phyloP scores from a whole-genome alignment of 2,797 vertebrate genomes.

The Parauchenoglanis ngamensis region DNA sequence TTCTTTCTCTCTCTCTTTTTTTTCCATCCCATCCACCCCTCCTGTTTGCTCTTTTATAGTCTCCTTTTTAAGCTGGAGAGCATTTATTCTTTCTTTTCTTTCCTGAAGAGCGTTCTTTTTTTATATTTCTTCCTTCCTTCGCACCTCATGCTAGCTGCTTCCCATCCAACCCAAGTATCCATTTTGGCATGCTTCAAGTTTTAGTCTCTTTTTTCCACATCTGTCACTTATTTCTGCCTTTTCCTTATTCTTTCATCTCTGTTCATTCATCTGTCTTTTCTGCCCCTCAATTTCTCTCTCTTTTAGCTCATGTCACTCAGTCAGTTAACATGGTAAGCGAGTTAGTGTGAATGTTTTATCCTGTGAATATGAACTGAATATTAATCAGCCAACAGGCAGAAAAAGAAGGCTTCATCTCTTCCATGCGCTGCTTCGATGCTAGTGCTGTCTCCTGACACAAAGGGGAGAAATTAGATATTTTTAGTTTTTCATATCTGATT shows the following conservation, averaged over 20 bases:
- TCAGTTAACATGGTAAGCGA: constrained; percentile 47
- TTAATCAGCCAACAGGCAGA: constrained; percentile 50
- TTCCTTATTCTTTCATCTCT: background rate
- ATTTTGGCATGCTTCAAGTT: background rate
- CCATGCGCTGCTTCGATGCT: constrained; percentile 53
- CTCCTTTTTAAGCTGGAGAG: constrained; percentile 22
- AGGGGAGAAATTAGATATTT: constrained; percentile 69
- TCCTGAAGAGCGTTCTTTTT: constrained; percentile 4
- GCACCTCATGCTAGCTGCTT: constrained; percentile 9
- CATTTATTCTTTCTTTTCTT: constrained; percentile 28
- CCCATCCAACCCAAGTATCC: background rate
- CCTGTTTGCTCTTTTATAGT: constrained; percentile 32
- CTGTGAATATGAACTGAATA: constrained; percentile 61
- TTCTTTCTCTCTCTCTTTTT: constrained; percentile 20
- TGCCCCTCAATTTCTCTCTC: constrained; percentile 42
- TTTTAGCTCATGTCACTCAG: constrained; percentile 63
- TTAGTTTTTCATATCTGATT: constrained; percentile 76
- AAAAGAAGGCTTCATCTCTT: background rate
- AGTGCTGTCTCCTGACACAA: constrained; percentile 67
- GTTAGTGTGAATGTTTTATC: constrained; percentile 62
- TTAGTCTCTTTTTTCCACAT: constrained; percentile 39
- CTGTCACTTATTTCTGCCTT: constrained; percentile 19
- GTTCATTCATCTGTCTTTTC: background rate
- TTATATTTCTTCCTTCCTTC: constrained; percentile 26
- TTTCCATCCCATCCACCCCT: constrained; percentile 30